A percentile compares a stretch with the other conserved stretches of the same genome.
Conservation (phyloP, 2,113 vertebrate genomes). For the Genyomyrus donnyi region DNA sequence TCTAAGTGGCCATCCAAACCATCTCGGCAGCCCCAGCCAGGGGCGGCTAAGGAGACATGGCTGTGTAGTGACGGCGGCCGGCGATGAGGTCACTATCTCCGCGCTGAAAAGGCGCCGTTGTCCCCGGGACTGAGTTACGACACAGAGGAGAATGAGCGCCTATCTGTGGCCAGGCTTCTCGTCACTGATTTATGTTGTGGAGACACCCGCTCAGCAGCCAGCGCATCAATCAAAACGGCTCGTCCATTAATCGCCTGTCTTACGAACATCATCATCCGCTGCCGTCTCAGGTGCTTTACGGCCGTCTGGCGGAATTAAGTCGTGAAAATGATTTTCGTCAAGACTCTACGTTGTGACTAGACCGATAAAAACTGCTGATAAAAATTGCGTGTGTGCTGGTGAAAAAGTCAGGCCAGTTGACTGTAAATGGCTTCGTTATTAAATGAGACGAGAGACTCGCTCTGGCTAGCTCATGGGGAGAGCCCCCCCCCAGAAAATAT, state of each 20-base stretch:
- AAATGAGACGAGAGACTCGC: neutral
- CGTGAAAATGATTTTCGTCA: neutral
- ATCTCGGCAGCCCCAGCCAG: neutral
- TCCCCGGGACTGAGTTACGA: neutral
- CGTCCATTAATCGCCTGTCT: neutral
- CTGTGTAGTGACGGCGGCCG: neutral
- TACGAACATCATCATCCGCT: neutral
- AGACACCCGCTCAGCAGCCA: neutral
- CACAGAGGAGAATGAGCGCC: neutral
- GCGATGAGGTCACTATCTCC: neutral
- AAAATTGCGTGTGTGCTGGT: neutral
- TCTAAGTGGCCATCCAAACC: neutral
- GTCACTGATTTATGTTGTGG: neutral
- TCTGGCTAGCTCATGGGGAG: neutral
- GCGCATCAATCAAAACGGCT: neutral
- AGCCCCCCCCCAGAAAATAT: neutral
- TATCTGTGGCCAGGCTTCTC: neutral
- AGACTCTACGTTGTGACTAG: neutral
- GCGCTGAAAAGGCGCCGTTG: constrained; percentile 2
- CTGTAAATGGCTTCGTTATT: neutral
- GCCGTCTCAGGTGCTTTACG: neutral
- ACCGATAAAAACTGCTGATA: neutral
- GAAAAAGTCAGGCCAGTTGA: neutral
- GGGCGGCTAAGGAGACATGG: neutral
- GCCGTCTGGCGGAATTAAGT: neutral